Base-by-base conservation (phyloP, 1,140 invertebrate species). In the Melipona quadrifasciata region DNA sequence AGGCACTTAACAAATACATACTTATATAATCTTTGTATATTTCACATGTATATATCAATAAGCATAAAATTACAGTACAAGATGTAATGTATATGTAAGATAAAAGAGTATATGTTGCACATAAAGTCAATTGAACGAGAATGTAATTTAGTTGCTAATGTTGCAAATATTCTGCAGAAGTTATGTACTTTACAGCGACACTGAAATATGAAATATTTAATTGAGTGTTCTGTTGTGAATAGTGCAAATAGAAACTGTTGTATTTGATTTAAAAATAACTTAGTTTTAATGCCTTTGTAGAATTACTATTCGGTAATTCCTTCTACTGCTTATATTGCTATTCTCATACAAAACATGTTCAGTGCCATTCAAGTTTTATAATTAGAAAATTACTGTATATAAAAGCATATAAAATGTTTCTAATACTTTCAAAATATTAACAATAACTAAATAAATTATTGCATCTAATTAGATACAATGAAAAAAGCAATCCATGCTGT, bases 1-100 rank as follows among this genome's bases (percentile, higher is more conserved):
- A 73, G 57, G 64, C 27, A 80, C 64, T 80, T 71, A 72, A 75
- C 19, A 82, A 58, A 55, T 19, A 79, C 53, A 34, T 70, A 80
- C 79, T 75, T 80, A n/a, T 53, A 11, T 51, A 84, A 87, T 65
- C 47, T 80, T 21, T 39, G 39, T 65, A 80, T 76, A 65, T 79
- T 80, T 84, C 17, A 19, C 47, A 64, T 53, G 24, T 71, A 55
- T 39, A 61, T 64, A 77, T 64, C 2, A 14, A 14, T 78, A 27
- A 83, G 27, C n/a, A 78, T 27, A 71, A 78, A 79, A 79, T 64
- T 84, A 72, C 67, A 64, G n/a, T 78, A 21, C 11, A 57, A 17
- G 5, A 17, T 82, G 51, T 55, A 16, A 76, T 8, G 27, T 55
- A 47, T 76, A 57, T 61, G 51, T 39, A 71, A 78, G 39, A 47